A percentile compares a stretch with the other conserved stretches of the same genome.
Evolutionary conservation across 1,140 invertebrate genomes (phyloP).

Genomic region (Diabrotica undecimpunctata): DNA sequence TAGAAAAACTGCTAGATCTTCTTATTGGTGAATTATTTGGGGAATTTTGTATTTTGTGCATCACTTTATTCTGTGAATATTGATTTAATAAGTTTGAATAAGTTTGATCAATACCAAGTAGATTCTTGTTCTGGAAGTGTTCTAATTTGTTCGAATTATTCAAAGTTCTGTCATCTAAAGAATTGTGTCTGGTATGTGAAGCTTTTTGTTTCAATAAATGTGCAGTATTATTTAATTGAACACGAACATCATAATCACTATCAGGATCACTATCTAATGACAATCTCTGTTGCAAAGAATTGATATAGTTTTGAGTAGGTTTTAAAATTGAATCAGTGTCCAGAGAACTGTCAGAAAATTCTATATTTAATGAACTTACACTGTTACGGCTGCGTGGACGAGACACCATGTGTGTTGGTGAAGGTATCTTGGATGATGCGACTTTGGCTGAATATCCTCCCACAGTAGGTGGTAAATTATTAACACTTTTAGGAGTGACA

Average conservation of each 20-base stretch:
- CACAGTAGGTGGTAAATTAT: constrained; percentile 36
- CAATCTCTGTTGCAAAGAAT: constrained; percentile 57
- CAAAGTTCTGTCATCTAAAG: constrained; percentile 48
- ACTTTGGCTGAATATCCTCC: constrained; percentile 36
- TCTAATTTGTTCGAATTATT: constrained; percentile 46
- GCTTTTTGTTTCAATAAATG: constrained; percentile 43
- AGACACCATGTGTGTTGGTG: constrained; percentile 54
- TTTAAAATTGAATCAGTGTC: constrained; percentile 63
- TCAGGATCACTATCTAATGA: constrained; percentile 46
- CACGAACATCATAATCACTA: constrained; percentile 39
- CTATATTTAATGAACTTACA: constrained; percentile 40
- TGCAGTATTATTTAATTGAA: constrained; percentile 44
- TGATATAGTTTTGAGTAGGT: constrained; percentile 65
- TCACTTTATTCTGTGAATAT: constrained; percentile 37
- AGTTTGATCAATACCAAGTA: constrained; percentile 47
- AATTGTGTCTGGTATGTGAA: constrained; percentile 51
- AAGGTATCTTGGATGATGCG: constrained; percentile 58
- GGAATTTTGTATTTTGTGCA: constrained; percentile 46
- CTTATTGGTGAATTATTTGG: constrained; percentile 45
- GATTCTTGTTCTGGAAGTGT: constrained; percentile 46
- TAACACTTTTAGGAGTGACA: constrained; percentile 46
- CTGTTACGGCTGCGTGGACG: constrained; percentile 52
- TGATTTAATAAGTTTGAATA: constrained; percentile 44
- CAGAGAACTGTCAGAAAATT: constrained; percentile 50
- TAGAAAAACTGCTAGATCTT: constrained; percentile 46